These are phyloP conservation scores for Molanna angustata DNA, from an alignment of 2,888 invertebrate genomes.

Conservation along the genomic window DNA sequence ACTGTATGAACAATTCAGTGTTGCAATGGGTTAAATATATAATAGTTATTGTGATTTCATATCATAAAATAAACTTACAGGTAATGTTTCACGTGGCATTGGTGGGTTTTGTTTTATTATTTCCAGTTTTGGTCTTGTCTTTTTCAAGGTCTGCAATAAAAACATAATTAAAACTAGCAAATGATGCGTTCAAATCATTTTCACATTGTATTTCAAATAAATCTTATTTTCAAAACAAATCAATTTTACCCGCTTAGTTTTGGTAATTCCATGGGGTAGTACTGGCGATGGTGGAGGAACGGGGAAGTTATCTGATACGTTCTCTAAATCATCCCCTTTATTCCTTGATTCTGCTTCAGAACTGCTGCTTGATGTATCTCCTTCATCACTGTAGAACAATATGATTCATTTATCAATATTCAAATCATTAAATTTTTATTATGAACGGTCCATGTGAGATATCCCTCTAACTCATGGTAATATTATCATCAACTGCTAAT, in stretches of 20 bases:
- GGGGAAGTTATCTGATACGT: conserved; percentile 44
- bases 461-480: no score
- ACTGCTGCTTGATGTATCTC: conserved; percentile 71
- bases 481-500: no score
- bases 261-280: conserved; percentile 45
- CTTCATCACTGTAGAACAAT: conserved; percentile 64
- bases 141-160: conserved; percentile 44
- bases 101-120: conserved; percentile 46
- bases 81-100: conserved; percentile 55
- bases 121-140: conserved; percentile 45
- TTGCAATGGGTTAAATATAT: neutral
- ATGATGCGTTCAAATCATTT: no score
- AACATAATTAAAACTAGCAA: no score
- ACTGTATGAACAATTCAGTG: neutral
- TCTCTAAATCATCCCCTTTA: conserved; percentile 45
- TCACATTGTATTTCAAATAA: no score
- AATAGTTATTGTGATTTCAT: neutral
- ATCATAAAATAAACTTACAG: conserved; percentile 42
- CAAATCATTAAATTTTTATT: no score
- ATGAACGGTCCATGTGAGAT: no score
- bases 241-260: conserved; percentile 35
- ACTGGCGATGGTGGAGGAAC: conserved; percentile 74
- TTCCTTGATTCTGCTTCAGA: conserved; percentile 66
- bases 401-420: no score
- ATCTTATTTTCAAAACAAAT: no score